Evolutionary conservation across 2,113 vertebrate genomes (phyloP), one percentile per base, ranked within the genome.

Genomic region (Chloropsis hardwickii): DNA sequence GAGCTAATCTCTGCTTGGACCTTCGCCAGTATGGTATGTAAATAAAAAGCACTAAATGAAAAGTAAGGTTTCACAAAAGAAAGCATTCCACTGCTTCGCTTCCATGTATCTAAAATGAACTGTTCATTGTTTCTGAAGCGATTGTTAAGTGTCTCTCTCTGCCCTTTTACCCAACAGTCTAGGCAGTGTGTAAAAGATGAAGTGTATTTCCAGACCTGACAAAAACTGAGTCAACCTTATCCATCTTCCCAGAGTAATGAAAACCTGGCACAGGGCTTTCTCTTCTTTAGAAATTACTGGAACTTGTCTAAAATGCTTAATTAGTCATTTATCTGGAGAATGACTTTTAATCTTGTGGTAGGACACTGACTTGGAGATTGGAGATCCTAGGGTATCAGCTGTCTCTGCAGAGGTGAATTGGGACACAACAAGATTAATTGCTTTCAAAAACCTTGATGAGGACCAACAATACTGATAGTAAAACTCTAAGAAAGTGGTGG

Each of bases 21-120:
- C 99, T 99, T 57, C 99, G 99, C 95, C 99, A 99, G 88, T 99
- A 99, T 67, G 99, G 99, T 99, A 98, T 5, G 98, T 97, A 67
- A 77, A 79, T 22, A 16, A 39, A 72, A 50, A 42, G 8, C 10
- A 23, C 20, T 45, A 29, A 51, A 73, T 56, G 35, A 28, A 61
- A 65, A 88, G 33, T 22, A 45, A 27, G 15, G 14, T 42, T 54
- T 73, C 37, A 69, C 17, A 14, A 56, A 50, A 61, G 10, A 50
- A 64, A 60, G 5, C 11, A 54, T 50, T 35, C 9, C 11, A 3
- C 5, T 48, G 3, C 4, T 92, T 80, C 72, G 2, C 57, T 54
- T 78, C 20, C 6, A 3, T 16, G 5, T 51, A 14, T 37, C 47
- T 71, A 31, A 70, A 84, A 58, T 28, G 1, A 81, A 15, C 24